phyloP scores from a whole-genome alignment of 30 jellyfish, hydroid and myxozoan genomes.

The Hydractinia symbiolongicarpus region DNA sequence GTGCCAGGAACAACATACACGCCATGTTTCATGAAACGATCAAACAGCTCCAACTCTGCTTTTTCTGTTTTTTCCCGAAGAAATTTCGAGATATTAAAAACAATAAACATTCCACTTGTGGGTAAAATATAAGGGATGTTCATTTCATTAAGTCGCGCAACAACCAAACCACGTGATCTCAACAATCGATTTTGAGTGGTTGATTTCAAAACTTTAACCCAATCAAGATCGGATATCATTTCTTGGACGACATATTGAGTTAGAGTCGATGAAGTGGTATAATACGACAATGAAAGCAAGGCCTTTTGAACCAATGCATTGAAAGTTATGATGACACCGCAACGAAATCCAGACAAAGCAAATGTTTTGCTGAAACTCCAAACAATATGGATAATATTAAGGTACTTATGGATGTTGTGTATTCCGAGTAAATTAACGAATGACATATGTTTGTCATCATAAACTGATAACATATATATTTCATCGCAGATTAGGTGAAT shows the following conservation, averaged over 20 bases:
- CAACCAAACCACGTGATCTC: slow-evolving; percentile 25
- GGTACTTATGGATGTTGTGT: slow-evolving; percentile 31
- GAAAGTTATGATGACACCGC: slow-evolving; percentile 58
- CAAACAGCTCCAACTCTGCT: slow-evolving; percentile 47
- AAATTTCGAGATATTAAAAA: slow-evolving; percentile 39
- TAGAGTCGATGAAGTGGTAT: slow-evolving; percentile 44
- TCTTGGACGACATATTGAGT: slow-evolving; percentile 35
- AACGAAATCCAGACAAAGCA: slow-evolving; percentile 65
- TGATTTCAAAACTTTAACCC: slow-evolving; percentile 54
- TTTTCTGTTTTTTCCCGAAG: slow-evolving; percentile 24
- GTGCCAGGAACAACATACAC: slow-evolving; percentile 50
- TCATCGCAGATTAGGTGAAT: slow-evolving; percentile 58
- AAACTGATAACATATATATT: slow-evolving; percentile 42
- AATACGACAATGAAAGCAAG: slow-evolving; percentile 38
- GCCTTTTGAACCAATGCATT: slow-evolving; percentile 32
- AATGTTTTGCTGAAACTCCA: slow-evolving; percentile 79
- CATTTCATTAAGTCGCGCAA: slow-evolving; percentile 9
- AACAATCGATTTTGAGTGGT: slow-evolving; percentile 32
- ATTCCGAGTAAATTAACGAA: slow-evolving; percentile 27
- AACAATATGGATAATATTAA: slow-evolving; percentile 35
- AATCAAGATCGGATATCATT: slow-evolving; percentile 39
- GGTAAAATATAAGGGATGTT: slow-evolving; percentile 25
- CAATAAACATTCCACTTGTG: slow-evolving; percentile 44
- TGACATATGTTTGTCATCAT: slow-evolving; percentile 26
- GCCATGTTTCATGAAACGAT: slow-evolving; percentile 34